phyloP scores from a whole-genome alignment of 2,113 vertebrate genomes.

The Hydrochoerus hydrochaeris region DNA sequence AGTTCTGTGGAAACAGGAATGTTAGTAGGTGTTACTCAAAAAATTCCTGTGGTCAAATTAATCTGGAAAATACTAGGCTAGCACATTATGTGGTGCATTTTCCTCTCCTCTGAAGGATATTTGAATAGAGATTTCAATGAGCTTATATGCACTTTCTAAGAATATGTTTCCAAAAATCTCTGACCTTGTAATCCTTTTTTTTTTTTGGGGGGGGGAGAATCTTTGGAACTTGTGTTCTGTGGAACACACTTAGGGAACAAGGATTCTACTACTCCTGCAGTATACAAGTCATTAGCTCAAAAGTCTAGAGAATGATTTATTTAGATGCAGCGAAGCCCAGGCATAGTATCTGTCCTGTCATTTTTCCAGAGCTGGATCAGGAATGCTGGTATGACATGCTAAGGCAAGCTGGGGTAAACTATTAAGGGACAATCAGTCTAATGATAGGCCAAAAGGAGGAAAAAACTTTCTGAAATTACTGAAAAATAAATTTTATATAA shows the following conservation, averaged over 20 bases:
- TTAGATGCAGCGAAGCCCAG: not conserved
- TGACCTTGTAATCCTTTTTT: not conserved
- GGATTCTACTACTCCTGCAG: not conserved
- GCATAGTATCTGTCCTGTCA: not conserved
- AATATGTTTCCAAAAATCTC: not conserved
- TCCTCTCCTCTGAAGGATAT: not conserved
- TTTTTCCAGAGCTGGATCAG: conserved; percentile 8
- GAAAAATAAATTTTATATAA: conserved; percentile 29
- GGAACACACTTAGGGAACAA: not conserved
- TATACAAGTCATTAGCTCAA: not conserved
- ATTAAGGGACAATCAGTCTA: conserved; percentile 5
- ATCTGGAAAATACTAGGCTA: not conserved
- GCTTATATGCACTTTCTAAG: not conserved
- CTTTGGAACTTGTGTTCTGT: conserved; percentile 29
- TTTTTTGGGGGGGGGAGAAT: no score
- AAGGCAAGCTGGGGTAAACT: not conserved
- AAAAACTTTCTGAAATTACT: conserved; percentile 13
- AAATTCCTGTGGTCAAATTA: conserved; percentile 23
- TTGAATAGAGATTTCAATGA: not conserved
- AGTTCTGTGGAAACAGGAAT: not conserved
- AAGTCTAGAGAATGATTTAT: not conserved
- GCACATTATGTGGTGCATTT: not conserved
- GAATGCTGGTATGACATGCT: conserved; percentile 38
- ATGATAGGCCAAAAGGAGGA: not conserved
- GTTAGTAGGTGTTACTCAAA: not conserved